Evolutionary conservation across 2,113 vertebrate species (phyloP), one percentile per base, ranked within the genome.

Genomic region (Mormyrus iriodes): DNA sequence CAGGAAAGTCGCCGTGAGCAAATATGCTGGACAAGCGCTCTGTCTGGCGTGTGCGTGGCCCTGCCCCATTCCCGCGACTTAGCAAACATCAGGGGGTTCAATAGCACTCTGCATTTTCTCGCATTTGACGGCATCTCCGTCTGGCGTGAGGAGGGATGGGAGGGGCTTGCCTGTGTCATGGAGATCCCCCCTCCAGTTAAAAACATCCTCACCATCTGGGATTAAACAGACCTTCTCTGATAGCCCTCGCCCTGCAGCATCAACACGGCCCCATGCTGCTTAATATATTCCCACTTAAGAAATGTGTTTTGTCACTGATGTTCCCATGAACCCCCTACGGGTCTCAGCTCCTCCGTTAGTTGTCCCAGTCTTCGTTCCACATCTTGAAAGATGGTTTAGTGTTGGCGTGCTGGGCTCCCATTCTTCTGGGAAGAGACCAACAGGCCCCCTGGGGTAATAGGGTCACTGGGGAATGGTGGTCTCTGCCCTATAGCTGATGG

Each of bases 291-390:
- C 88, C 53, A 79, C n/a, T 27, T 27, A 31, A 48, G n/a, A 49
- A 85, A 31, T 5, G 15, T 2, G 15, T 91, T 89, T 85, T 42
- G 51, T 31, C 55, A 53, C 90, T 89, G 88, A 90, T 89, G 48
- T 91, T 88, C 85, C 69, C 85, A 89, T 88, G 84, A 91, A 88
- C 31, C 52, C 35, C 88, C 89, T 76, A 49, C 17, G 89, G 88
- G 87, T 88, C 84, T 76, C 88, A 88, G 90, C 91, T 90, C 44
- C 88, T 88, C 87, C 35, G 21, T 27, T 79, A 83, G 91, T 61
- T n/a, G 21, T 61, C 9, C 21, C 55, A 90, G 88, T 76, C 24
- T 58, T 52, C 19, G 49, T 76, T 42, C 73, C 27, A 73, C 10
- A n/a, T 73, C 65, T 31, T 10, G 12, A 19, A 31, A 6, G 73